Base-by-base conservation (phyloP, 2,888 invertebrate species). In the Ceraclea dissimilis region DNA sequence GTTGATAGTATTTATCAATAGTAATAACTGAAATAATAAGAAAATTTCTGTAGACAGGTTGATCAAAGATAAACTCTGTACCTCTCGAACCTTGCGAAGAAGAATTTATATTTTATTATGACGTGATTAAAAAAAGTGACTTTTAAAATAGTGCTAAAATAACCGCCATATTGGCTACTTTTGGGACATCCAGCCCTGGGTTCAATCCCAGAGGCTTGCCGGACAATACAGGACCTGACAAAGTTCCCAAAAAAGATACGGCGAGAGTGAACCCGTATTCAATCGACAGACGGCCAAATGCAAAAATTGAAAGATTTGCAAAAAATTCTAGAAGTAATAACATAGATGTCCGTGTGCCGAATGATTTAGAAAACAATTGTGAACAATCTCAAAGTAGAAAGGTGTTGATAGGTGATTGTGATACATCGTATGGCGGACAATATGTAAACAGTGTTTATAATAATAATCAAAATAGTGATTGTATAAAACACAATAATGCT, bases 141-240 rank as follows among this genome's bases (percentile, higher is more conserved):
- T n/a, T n/a, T n/a, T n/a, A 26, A 10, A 6, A 26, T 26, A 43
- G 56, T 49, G 47, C 16, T 18, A 8, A 1, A 48, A 44, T 6
- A 53, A 39, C 49, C 57, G 52, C 52, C 57, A 52, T 43, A 22
- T 57, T 57, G 57, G 57, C 52, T 48, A 13, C 49, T 4, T 19
- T 13, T 13, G 44, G 26, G 18, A 49, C 21, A n/a, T 16, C 11
- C n/a, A 57, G 57, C 57, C 57, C 57, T 53, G 57, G 57, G 57
- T 53, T 49, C 39, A 47, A 49, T n/a, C 57, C 57, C 57, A 57
- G 57, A 18, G 57, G 52, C 57, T 53, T 49, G 20, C 21, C n/a
- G 31, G 26, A 49, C 26, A 31, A 31, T 19, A 19, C 19, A 16
- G 47, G 44, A 18, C 31, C 44, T 11, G 39, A 31, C 8, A 44